A percentile compares a stretch with the other conserved stretches of the same genome.
These are phyloP conservation scores for Hypena proboscidalis DNA, from an alignment of 2,888 invertebrate species.

Conservation along the genomic window DNA sequence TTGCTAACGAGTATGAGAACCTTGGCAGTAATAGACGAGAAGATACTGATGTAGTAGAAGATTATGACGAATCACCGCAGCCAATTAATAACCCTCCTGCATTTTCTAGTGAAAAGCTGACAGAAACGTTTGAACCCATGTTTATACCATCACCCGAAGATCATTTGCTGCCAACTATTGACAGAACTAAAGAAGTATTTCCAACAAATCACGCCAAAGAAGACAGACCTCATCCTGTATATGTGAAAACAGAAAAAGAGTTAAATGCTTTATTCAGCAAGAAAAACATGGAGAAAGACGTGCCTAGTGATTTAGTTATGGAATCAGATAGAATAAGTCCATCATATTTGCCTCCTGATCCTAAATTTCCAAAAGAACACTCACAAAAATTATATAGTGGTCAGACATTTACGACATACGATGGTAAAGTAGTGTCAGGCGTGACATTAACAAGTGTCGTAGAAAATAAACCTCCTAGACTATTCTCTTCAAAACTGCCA, in stretches of 20 bases:
- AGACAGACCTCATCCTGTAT: slow-evolving; percentile 80
- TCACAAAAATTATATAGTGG: slow-evolving; percentile 71
- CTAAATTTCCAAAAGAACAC: slow-evolving; percentile 76
- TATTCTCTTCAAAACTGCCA: slow-evolving; percentile 75
- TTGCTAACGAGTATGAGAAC: slow-evolving; percentile 60
- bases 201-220: slow-evolving; percentile 77
- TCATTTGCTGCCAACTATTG: slow-evolving; percentile 72
- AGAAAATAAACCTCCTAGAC: slow-evolving; percentile 62
- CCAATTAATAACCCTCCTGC: slow-evolving; percentile 64
- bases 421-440: slow-evolving; percentile 90
- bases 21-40: slow-evolving; percentile 76
- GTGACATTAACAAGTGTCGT: slow-evolving; percentile 85
- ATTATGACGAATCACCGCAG: slow-evolving; percentile 76
- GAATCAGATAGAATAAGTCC: slow-evolving; percentile 90
- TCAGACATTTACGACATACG: slow-evolving; percentile 89
- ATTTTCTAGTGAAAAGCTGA: slow-evolving; percentile 78
- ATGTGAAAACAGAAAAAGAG: slow-evolving; percentile 70
- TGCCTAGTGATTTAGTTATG: slow-evolving; percentile 86
- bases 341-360: slow-evolving; percentile 90
- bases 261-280: slow-evolving; percentile 67
- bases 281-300: slow-evolving; percentile 73
- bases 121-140: slow-evolving; percentile 91
- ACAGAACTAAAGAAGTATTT: slow-evolving; percentile 74
- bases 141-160: slow-evolving; percentile 92
- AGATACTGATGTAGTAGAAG: slow-evolving; percentile 77